phyloP scores from a whole-genome alignment of 53 echinoderm and acorn worm genomes.

The Hippasteria phrygiana region DNA sequence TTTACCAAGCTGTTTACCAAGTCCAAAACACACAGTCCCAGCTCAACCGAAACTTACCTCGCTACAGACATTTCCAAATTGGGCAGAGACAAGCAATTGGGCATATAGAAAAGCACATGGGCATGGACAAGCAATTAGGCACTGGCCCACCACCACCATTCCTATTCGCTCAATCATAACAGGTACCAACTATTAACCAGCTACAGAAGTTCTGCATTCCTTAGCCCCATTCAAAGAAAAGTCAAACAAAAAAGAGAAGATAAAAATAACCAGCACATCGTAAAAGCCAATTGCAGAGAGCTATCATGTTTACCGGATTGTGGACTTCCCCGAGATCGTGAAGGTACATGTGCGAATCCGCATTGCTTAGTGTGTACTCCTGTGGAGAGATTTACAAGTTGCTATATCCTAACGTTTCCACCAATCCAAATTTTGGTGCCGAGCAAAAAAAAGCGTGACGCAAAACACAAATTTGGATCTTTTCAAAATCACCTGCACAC shows the following conservation, averaged over 20 bases:
- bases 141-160: not conserved
- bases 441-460: not conserved
- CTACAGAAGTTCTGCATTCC: not conserved
- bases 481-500: too few species aligned
- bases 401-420: not conserved
- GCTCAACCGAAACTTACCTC: not conserved
- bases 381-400: conserved; percentile 17
- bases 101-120: not conserved
- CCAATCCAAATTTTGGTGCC: not conserved
- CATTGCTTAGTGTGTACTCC: conserved; percentile 25
- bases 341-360: conserved; percentile 27
- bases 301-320: conserved; percentile 24
- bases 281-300: not conserved
- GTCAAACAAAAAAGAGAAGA: not conserved
- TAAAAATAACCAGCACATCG: not conserved
- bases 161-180: not conserved
- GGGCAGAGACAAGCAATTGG: not conserved
- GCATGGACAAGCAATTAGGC: not conserved
- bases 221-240: not conserved
- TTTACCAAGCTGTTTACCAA: too few species aligned
- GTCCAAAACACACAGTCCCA: too few species aligned
- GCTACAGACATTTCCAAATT: not conserved
- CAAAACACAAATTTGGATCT: too few species aligned
- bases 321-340: not conserved
- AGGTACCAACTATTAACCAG: not conserved